Conservation (phyloP, 2,113 vertebrate genomes). For the Thymallus thymallus region DNA sequence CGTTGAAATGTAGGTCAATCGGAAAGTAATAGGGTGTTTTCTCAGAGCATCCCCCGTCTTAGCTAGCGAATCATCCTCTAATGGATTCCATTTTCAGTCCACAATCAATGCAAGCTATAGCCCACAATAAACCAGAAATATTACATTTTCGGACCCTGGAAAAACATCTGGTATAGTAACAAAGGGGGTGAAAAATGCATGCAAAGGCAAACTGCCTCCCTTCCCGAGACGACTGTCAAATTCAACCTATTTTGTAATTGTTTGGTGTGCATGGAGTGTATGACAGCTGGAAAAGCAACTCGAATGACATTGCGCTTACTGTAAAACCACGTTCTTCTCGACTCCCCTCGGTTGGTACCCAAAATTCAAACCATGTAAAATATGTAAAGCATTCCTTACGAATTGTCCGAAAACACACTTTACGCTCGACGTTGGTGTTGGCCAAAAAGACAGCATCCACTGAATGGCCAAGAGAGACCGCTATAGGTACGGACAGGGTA, state of each 20-base stretch:
- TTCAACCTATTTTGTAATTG: not conserved
- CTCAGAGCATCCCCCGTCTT: conserved; percentile 25
- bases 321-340: conserved; percentile 35
- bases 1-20: conserved; percentile 57
- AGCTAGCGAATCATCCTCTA: conserved; percentile 45
- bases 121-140: conserved; percentile 7
- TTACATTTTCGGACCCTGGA: not conserved
- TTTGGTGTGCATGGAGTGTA: conserved; percentile 1
- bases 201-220: not conserved
- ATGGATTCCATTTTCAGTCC: conserved; percentile 50
- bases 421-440: conserved; percentile 22
- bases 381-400: conserved; percentile 35
- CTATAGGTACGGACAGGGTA: conserved; percentile 7
- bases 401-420: conserved; percentile 23
- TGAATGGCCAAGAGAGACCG: conserved; percentile 31
- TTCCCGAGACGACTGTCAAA: conserved; percentile 6
- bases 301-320: conserved; percentile 65
- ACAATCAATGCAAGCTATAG: conserved; percentile 21
- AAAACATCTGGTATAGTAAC: not conserved
- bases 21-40: conserved; percentile 44
- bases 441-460: conserved; percentile 40
- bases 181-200: not conserved
- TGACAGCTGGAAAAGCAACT: conserved; percentile 37
- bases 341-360: conserved; percentile 39
- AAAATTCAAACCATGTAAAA: conserved; percentile 27